These are phyloP conservation scores for Nephotettix cincticeps DNA, from an alignment of 1,140 invertebrate genomes.

Conservation along the genomic window DNA sequence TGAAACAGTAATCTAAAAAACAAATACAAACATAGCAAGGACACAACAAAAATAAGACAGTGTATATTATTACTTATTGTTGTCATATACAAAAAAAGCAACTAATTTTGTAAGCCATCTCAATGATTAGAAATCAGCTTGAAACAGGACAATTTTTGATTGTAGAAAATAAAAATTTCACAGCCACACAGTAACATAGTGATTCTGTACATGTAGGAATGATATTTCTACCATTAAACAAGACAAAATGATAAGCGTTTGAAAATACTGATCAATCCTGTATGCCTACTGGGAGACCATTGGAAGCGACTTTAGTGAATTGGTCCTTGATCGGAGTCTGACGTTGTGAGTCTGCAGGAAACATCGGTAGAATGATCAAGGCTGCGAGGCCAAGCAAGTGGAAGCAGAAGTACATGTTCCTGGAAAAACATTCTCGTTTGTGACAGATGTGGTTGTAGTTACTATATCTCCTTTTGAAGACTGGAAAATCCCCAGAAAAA, in stretches of 20 bases:
- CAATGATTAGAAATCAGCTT: too few species aligned
- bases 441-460: too few species aligned
- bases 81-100: too few species aligned
- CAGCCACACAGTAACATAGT: not conserved
- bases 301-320: constrained; percentile 10
- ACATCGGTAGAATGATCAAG: constrained; percentile 52
- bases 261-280: not conserved
- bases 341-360: not conserved
- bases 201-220: not conserved
- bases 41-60: too few species aligned
- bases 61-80: too few species aligned
- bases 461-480: too few species aligned
- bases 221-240: too few species aligned
- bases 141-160: not conserved
- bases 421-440: constrained; percentile 43
- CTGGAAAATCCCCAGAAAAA: not conserved
- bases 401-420: constrained; percentile 57
- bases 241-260: too few species aligned
- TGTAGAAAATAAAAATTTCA: not conserved
- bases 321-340: constrained; percentile 16
- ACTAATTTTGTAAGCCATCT: too few species aligned
- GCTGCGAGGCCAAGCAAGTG: constrained; percentile 57
- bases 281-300: constrained; percentile 15
- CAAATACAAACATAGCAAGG: too few species aligned
- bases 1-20: too few species aligned